Evolutionary conservation across 2,888 invertebrate genomes (phyloP), one percentile per base, ranked within the genome.

Genomic region (Antitype chi): DNA sequence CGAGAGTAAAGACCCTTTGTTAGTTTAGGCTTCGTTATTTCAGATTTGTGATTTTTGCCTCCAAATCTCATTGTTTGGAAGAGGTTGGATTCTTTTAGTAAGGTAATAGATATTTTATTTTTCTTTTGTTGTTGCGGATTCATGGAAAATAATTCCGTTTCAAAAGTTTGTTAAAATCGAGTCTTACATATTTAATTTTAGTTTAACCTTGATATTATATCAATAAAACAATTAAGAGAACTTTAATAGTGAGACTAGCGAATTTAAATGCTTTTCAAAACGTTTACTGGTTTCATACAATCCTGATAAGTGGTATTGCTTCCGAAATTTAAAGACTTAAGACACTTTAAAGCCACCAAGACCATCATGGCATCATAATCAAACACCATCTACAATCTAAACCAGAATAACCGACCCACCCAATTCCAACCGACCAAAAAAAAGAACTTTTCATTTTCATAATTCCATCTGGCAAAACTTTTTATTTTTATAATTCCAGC

Each of bases 21-120:
- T 85, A 69, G 80, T 78, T 85, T 85, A 85, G 85, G 85, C 66
- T 72, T 85, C 83, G 85, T 83, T 85, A 85, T 81, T 83, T 82
- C 70, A 74, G 80, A 82, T 79, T 85, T 84, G 79, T 79, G 82
- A 84, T 80, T 76, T 76, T 76, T 80, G 81, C 69, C 63, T 70
- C 43, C 59, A 74, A 82, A 76, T 75, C 73, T 66, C 74, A 75
- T 72, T 70, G 82, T 82, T 72, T 72, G 70, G 17, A 53, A 75
- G 69, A 70, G 70, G 70, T 73, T 76, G 47, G 57, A 62, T 68
- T 80, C 49, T 82, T 82, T 69, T 15, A 49, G 52, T 55, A n/a
- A 62, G 47, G 71, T 80, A 74, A 74, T 62, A 66, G 60, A 80
- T 81, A 74, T 57, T 7, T 77, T 82, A 28, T 59, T 74, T 72